Base-by-base conservation (phyloP, 1,140 invertebrate genomes). In the Nymphalis io region DNA sequence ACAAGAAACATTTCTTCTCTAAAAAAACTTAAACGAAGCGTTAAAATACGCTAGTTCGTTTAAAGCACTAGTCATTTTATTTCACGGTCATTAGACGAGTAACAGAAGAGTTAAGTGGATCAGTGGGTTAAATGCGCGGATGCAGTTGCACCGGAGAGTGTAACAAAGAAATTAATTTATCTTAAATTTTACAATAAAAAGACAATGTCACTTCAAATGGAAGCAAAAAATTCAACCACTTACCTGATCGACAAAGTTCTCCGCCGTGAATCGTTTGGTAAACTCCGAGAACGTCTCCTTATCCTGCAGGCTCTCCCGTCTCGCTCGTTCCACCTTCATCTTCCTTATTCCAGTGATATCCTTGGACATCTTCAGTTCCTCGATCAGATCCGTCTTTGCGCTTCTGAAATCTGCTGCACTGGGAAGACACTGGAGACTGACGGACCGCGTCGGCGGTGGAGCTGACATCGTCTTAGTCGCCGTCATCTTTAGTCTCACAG, bases 271-370 rank as follows among this genome's bases (percentile, higher is more conserved):
- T 71, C 97, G 94, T 81, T 95, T 96, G 0, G 93, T 94, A 70
- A 98, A 95, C 87, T 98, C 96, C 68, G 95, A 94, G 78, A 96
- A 96, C 18, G 96, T 93, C 83, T 96, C 95, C 83, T 96, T 95
- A 72, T 96, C 96, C 74, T 95, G 93, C 20, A 94, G 94, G 76
- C 95, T 95, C 85, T 97, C 96, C 65, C 95, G 94, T 81, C 96
- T 95, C 1, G 95, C 95, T 74, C 95, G 94, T 87, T 98, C 96
- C 39, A 97, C 96, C 90, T 98, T 98, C 90, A 98, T 90, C 85
- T 98, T 98, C 85, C 96, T 97, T 42, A 98, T 97, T 1, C 97
- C 97, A 0, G 96, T 95, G 59, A 98, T 97, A 79, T 98, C 96
- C 87, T 96, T 97, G 0, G 96, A 97, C 90, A 96, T 94, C 89